A percentile compares a stretch with the other conserved stretches of the same genome.
Conservation (phyloP, 64 coral and sea anemone genomes). For the Catalaphyllia jardinei region DNA sequence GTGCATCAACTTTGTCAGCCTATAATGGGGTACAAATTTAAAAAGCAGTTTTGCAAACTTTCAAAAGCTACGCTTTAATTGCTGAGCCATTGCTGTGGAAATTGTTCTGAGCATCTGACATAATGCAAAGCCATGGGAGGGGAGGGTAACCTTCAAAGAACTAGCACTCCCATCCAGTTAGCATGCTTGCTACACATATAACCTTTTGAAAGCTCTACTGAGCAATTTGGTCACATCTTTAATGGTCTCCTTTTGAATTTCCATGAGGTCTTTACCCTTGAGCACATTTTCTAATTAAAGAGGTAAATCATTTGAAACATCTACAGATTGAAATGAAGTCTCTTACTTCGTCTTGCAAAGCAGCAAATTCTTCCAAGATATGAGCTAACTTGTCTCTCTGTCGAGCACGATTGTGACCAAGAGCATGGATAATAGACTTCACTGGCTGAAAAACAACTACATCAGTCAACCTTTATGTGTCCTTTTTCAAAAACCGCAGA, state of each 20-base stretch:
- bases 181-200: neutral
- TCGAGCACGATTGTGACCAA: conserved; percentile 95
- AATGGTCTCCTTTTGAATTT: no score
- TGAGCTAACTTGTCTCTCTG: conserved; percentile 94
- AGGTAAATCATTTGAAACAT: neutral
- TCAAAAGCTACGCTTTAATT: no score
- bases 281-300: neutral
- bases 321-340: neutral
- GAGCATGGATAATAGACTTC: conserved; percentile 80
- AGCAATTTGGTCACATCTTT: neutral
- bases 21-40: neutral
- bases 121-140: no score
- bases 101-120: no score
- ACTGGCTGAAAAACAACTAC: conserved; percentile 67
- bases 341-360: conserved; percentile 89
- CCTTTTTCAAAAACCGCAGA: no score
- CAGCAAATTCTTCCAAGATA: conserved; percentile 89
- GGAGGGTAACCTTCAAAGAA: no score
- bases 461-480: neutral
- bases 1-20: conserved; percentile 94
- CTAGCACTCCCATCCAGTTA: no score
- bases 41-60: neutral
- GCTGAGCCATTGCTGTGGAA: no score
- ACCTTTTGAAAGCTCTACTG: neutral
- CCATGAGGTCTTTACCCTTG: no score